Conservation (phyloP, 2,113 vertebrate species). For the Chaetops frenatus region DNA sequence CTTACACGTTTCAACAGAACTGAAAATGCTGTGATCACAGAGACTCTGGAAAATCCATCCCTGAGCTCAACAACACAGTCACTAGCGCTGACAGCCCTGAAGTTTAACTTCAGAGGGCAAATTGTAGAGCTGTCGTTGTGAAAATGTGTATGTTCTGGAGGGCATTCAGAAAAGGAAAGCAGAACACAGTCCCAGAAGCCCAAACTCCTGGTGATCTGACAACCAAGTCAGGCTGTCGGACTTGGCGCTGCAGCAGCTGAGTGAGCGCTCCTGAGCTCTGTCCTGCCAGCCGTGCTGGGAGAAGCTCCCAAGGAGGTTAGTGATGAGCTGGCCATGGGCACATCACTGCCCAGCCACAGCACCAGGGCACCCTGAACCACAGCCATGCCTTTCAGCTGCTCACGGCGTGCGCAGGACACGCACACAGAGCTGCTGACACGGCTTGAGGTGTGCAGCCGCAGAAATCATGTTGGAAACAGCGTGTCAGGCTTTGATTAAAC, state of each 20-base stretch:
- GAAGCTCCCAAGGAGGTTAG: background rate
- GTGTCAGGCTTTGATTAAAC: background rate
- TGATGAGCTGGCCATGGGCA: background rate
- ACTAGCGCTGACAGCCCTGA: background rate
- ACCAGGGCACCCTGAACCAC: background rate
- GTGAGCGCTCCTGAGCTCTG: rapidly evolving
- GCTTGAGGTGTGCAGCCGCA: background rate
- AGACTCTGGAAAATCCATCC: background rate
- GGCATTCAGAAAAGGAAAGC: background rate
- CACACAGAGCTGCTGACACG: background rate
- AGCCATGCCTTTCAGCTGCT: background rate
- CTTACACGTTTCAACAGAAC: background rate
- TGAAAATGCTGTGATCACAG: background rate
- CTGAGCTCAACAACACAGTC: background rate
- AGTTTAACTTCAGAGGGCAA: background rate
- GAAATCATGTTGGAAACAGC: background rate
- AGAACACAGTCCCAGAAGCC: background rate
- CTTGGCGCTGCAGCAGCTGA: background rate
- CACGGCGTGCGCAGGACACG: background rate
- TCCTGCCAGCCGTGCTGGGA: background rate
- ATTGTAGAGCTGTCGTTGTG: background rate
- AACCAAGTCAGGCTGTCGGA: background rate
- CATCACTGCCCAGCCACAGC: background rate
- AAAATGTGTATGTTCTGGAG: background rate
- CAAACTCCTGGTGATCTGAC: rapidly evolving